Evolutionary conservation across 2,888 invertebrate genomes (phyloP).

Genomic region (Eupeodes luniger): DNA sequence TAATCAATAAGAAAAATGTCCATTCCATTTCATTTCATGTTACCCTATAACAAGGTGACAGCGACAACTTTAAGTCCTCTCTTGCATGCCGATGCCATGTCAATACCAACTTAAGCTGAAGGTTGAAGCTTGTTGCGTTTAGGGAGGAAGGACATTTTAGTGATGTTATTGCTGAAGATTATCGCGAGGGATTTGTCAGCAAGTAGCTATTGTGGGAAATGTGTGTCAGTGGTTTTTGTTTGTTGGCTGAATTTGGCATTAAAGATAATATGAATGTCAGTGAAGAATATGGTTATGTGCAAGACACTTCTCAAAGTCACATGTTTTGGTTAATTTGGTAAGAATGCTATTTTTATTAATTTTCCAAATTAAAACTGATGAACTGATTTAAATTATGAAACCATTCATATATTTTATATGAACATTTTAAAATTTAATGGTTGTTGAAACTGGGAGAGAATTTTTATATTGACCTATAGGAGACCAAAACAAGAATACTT

Average conservation of each 20-base stretch:
- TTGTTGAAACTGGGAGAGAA: too few species aligned
- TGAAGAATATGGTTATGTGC: constrained; percentile 3
- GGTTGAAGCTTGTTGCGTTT: constrained; percentile 23
- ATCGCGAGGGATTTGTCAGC: constrained; percentile 53
- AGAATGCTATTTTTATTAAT: neutral
- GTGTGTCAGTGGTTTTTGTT: neutral
- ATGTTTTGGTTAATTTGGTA: neutral
- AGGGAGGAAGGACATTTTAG: constrained; percentile 47
- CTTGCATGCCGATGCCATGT: neutral
- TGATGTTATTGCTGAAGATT: constrained; percentile 55
- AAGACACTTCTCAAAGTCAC: too few species aligned
- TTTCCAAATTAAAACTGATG: neutral
- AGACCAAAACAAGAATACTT: too few species aligned
- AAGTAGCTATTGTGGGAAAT: neutral
- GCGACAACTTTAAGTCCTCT: constrained; percentile 3
- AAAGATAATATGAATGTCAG: constrained; percentile 14
- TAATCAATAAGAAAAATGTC: constrained; percentile 68
- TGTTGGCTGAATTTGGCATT: constrained; percentile 45
- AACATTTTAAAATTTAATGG: too few species aligned
- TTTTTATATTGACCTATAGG: too few species aligned
- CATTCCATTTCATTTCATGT: neutral
- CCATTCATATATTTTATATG: too few species aligned
- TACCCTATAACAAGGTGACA: neutral
- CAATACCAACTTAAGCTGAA: neutral
- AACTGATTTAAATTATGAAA: too few species aligned